Evolutionary conservation across 2,797 vertebrate genomes (phyloP), one percentile per base, ranked within the genome.

Genomic region (Naso thynnoides): DNA sequence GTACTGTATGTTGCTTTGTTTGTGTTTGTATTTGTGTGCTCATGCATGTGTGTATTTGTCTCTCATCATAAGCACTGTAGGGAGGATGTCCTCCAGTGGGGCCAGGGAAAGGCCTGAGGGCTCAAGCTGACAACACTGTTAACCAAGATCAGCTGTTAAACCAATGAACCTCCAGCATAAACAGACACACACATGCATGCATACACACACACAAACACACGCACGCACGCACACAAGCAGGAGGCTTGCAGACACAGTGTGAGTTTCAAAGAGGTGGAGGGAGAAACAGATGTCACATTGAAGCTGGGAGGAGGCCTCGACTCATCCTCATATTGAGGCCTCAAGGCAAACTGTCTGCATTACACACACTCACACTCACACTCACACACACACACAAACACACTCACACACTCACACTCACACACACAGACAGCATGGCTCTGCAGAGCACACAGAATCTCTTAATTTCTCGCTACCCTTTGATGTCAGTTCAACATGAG

Each of bases 111-210:
- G 64, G 69, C 83, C 73, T 21, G 21, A 58, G 79, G 87, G 66
- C 63, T 73, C 18, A 5, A 71, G 76, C 78, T 83, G 79, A 90
- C 81, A 84, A 86, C 72, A 68, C 50, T 70, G 78, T 89, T 86
- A 86, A 89, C 81, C 66, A 88, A 84, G 81, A 89, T 91, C 85
- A 91, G 85, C 84, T 86, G 83, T 50, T 81, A 63, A 67, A 59
- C 78, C 73, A 70, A 74, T 76, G 50, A 70, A 85, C 78, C 72
- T 50, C 66, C 62, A 82, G 78, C 75, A 74, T 71, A 47, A 66
- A 49, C 59, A 75, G 8, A 44, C 24, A 64, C 54, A 48, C 4
- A 33, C 14, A 65, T 21, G 70, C 29, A 52, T 9, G 65, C 42
- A 57, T 29, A 59, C 33, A 24, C 57, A 60, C 49, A 52, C n/a